Evolutionary conservation across 2,113 vertebrate genomes (phyloP), one percentile per base, ranked within the genome.

Genomic region (Peucedramus taeniatus): DNA sequence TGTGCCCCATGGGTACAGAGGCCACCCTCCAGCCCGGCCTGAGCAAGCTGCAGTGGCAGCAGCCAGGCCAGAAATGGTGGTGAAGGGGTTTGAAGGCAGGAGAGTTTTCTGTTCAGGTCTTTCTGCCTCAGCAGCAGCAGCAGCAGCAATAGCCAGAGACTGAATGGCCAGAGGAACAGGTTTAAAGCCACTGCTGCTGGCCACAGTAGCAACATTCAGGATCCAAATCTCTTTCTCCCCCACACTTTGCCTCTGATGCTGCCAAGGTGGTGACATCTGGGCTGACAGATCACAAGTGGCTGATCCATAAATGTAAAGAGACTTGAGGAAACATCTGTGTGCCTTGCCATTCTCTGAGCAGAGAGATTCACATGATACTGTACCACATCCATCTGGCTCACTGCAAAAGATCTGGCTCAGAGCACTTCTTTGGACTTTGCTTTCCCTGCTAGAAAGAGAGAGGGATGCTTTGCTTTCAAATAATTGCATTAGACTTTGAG

Each of bases 121-220:
- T 56, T 77, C 66, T 81, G 49, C 54, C 77, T 57, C 53, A 68
- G 56, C 56, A 56, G 60, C 7, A 84, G 27, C 26, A 66, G 77
- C 70, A 84, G 53, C 70, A 57, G 59, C 28, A 89, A 42, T 6
- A 87, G 44, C 44, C 76, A 44, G 11, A 88, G 61, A 49, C 13
- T 12, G 5, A 19, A 54, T 10, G 11, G 27, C 22, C 0, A 0
- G 66, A 83, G 15, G 24, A 78, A 35, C 0, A 6, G 15, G 20
- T 47, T 18, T 18, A 93, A 63, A 87, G 33, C 7, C 37, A 23
- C 10, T 7, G 17, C 9, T 70, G n/a, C 28, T 84, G 65, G 47
- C 51, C 66, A 42, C 39, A 81, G n/a, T 3, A 64, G 56, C 65
- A 54, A n/a, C 20, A 35, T 53, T 54, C 68, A 77, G 12, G 27